A percentile compares a stretch with the other conserved stretches of the same genome.
phyloP scores from a whole-genome alignment of 2,888 invertebrate species.

The Ariolimax columbianus region DNA sequence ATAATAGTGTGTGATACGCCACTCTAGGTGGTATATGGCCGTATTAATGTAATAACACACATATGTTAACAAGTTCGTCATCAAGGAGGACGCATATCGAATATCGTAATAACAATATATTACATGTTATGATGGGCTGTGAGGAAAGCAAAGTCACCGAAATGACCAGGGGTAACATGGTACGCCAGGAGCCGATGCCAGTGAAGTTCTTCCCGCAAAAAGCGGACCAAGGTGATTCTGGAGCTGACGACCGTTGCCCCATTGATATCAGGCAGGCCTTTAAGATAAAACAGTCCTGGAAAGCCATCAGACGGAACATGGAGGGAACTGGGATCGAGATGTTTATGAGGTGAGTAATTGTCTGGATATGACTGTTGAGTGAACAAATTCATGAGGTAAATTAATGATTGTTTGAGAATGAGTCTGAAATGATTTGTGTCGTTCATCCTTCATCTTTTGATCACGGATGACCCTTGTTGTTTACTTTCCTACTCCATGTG shows the following conservation, averaged over 20 bases:
- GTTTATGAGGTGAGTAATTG: slow-evolving; percentile 49
- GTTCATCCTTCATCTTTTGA: too few relatives aligned
- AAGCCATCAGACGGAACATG: slow-evolving; percentile 52
- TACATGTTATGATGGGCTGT: slow-evolving; percentile 25
- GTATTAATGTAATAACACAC: too few relatives aligned
- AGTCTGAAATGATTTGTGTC: too few relatives aligned
- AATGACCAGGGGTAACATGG: slow-evolving; percentile 29
- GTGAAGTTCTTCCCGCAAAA: background rate
- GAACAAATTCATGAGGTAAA: too few relatives aligned
- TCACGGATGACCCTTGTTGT: too few relatives aligned
- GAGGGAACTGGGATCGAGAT: slow-evolving; percentile 53
- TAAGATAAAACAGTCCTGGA: slow-evolving; percentile 55
- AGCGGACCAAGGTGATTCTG: background rate
- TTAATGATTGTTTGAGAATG: too few relatives aligned
- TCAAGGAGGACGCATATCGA: too few relatives aligned
- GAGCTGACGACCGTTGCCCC: slow-evolving; percentile 20
- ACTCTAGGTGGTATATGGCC: too few relatives aligned
- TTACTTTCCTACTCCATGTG: too few relatives aligned
- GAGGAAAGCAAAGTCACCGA: slow-evolving; percentile 32
- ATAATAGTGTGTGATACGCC: too few relatives aligned
- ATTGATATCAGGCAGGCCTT: slow-evolving; percentile 49
- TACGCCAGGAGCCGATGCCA: background rate
- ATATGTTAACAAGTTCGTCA: too few relatives aligned
- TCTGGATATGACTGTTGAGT: background rate
- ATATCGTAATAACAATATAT: too few relatives aligned